Evolutionary conservation across 2,113 vertebrate species (phyloP).

Genomic region (Ciconia boyciana): DNA sequence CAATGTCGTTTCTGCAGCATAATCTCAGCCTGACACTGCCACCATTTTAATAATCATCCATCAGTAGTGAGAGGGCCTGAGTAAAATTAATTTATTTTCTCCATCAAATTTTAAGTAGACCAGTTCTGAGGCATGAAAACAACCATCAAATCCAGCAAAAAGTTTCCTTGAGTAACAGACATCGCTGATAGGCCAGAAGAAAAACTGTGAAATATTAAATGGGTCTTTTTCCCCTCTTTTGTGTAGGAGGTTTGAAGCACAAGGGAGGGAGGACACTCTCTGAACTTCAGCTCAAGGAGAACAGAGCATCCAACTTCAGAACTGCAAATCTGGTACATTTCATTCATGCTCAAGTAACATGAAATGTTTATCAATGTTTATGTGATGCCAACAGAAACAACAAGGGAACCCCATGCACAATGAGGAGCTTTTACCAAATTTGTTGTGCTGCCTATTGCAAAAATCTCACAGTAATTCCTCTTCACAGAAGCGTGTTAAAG

Average conservation of each 20-base stretch:
- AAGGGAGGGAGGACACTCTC: background rate
- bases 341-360: background rate
- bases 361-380: background rate
- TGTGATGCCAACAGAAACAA: background rate
- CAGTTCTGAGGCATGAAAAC: background rate
- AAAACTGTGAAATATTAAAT: background rate
- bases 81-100: background rate
- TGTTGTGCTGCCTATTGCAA: background rate
- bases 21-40: background rate
- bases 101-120: background rate
- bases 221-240: background rate
- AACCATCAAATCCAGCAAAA: background rate
- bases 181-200: background rate
- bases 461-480: background rate
- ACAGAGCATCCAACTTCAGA: background rate
- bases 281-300: background rate
- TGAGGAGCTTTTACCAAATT: background rate
- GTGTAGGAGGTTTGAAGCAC: background rate
- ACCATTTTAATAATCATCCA: background rate
- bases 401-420: background rate
- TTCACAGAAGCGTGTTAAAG: background rate
- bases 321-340: background rate
- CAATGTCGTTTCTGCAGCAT: background rate
- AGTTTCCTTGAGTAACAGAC: background rate
- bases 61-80: background rate